Conservation (phyloP, 1,140 invertebrate species). For the Bicyclus anynana region DNA sequence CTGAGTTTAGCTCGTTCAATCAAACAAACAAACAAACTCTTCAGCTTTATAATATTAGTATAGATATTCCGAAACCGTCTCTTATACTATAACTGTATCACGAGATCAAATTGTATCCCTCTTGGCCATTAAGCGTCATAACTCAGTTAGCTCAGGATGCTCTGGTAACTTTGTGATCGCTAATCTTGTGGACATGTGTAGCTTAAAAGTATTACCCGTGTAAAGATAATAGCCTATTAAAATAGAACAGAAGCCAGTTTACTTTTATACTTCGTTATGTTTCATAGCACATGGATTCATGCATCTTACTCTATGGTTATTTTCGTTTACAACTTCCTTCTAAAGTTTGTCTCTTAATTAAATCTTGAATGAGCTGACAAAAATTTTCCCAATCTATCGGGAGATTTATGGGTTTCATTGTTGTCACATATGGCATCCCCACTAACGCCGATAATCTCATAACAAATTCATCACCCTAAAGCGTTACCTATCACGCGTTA, state of each 20-base stretch:
- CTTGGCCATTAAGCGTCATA: conserved; percentile 27
- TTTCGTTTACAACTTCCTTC: too few species aligned
- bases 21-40: too few species aligned
- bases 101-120: conserved; percentile 33
- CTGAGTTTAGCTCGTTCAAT: too few species aligned
- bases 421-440: conserved; percentile 7
- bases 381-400: too few species aligned
- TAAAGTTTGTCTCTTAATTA: too few species aligned
- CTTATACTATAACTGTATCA: conserved; percentile 23
- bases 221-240: background rate
- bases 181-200: conserved; percentile 29
- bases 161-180: conserved; percentile 25
- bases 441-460: background rate
- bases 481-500: conserved; percentile 31
- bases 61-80: background rate
- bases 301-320: too few species aligned
- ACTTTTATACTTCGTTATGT: too few species aligned
- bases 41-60: too few species aligned
- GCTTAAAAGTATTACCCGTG: conserved; percentile 10
- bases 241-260: too few species aligned
- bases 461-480: conserved; percentile 25
- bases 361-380: too few species aligned
- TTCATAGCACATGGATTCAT: too few species aligned
- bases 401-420: background rate
- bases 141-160: conserved; percentile 32